A percentile compares a stretch with the other conserved stretches of the same genome.
These are phyloP conservation scores for Ictidomys tridecemlineatus DNA, from an alignment of 2,113 vertebrate species.

Conservation along the genomic window DNA sequence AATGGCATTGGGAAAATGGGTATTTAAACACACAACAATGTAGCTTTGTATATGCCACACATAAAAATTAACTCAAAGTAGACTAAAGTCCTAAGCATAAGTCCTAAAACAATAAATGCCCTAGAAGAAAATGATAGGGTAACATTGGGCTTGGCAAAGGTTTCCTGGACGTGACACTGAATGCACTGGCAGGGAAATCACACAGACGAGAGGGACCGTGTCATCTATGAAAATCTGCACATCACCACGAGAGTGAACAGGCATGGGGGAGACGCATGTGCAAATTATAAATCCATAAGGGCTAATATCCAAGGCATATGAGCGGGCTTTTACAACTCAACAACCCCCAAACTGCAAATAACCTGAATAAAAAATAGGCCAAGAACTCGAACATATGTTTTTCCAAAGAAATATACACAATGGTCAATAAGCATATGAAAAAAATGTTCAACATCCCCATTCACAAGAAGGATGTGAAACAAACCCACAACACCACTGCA, in stretches of 20 bases:
- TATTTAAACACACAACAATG: not conserved
- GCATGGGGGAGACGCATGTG: no score
- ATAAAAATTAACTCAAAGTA: not conserved
- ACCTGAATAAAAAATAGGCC: not conserved
- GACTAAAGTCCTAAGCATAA: not conserved
- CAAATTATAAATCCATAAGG: not conserved
- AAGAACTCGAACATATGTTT: not conserved
- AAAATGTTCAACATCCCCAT: not conserved
- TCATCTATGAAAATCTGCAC: not conserved
- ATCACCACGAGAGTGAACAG: not conserved
- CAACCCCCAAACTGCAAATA: no score
- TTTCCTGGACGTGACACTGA: not conserved
- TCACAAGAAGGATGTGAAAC: not conserved
- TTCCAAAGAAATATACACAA: not conserved
- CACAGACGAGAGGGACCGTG: no score
- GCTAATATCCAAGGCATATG: not conserved
- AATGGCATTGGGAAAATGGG: not conserved
- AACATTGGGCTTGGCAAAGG: not conserved
- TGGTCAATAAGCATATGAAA: not conserved
- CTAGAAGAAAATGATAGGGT: not conserved
- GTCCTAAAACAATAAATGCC: not conserved
- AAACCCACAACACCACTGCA: no score
- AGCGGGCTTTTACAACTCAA: not conserved
- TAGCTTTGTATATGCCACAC: not conserved
- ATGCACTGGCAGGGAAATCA: not conserved